A percentile compares a stretch with the other conserved stretches of the same genome.
These are phyloP conservation scores for Pygocentrus nattereri DNA, from an alignment of 2,797 vertebrate species.

Conservation along the genomic window DNA sequence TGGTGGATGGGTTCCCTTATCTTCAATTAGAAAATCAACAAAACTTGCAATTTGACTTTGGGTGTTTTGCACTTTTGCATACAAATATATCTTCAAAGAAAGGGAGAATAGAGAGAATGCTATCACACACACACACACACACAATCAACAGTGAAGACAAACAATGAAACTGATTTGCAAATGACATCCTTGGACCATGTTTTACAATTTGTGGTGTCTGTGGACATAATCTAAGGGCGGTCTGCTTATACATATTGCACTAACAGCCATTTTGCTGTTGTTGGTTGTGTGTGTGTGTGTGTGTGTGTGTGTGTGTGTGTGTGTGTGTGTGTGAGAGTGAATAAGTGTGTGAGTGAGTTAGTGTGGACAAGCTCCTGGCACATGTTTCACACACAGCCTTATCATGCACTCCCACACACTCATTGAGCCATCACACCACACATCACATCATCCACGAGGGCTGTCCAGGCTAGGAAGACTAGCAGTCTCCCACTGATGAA, in stretches of 20 bases:
- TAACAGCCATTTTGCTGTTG: background rate
- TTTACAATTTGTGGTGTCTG: background rate
- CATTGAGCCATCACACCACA: constrained; percentile 70
- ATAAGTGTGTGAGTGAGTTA: background rate
- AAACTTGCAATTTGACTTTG: too few relatives aligned
- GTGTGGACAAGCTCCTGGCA: background rate
- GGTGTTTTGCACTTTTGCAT: too few relatives aligned
- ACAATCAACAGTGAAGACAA: background rate
- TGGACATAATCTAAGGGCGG: background rate
- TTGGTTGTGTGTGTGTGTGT: background rate
- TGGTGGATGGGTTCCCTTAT: too few relatives aligned
- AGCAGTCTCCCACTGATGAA: constrained; percentile 67
- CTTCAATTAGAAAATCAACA: too few relatives aligned
- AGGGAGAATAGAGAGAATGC: too few relatives aligned
- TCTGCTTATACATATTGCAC: background rate
- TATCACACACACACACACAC: too few relatives aligned
- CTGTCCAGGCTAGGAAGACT: constrained; percentile 50
- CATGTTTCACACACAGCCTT: constrained; percentile 37
- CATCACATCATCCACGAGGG: constrained; percentile 44
- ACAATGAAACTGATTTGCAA: constrained; percentile 13
- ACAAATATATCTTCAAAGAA: too few relatives aligned
- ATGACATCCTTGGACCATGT: constrained; percentile 11
- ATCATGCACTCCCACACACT: constrained; percentile 66
- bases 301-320: background rate
- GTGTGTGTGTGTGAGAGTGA: background rate